phyloP scores from a whole-genome alignment of 2,888 invertebrate genomes.

The Anaspis maculata region DNA sequence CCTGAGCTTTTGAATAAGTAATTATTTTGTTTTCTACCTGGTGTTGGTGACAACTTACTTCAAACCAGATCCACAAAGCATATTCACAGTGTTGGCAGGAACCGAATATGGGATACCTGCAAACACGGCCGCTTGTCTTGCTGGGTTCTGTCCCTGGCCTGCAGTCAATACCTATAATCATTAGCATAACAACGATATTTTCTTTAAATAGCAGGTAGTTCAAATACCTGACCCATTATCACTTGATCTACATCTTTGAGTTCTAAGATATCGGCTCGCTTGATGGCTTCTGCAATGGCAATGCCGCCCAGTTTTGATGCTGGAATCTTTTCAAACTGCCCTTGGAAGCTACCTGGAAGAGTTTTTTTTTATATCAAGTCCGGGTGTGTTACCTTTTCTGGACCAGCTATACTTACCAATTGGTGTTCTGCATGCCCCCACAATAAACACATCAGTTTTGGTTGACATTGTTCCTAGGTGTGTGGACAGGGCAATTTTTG shows the following conservation, averaged over 20 bases:
- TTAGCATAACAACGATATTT: constrained; percentile 4
- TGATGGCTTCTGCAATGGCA: constrained; percentile 61
- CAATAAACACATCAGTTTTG: neutral
- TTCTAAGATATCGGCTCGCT: constrained; percentile 48
- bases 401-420: neutral
- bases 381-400: too few relatives aligned
- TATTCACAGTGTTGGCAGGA: constrained; percentile 64
- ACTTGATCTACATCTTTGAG: constrained; percentile 66
- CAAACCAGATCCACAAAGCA: constrained; percentile 77
- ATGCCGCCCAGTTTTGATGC: constrained; percentile 63
- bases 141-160: constrained; percentile 76
- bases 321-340: constrained; percentile 55
- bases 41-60: too few relatives aligned
- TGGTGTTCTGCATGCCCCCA: neutral
- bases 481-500: too few relatives aligned
- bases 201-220: neutral
- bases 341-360: constrained; percentile 59
- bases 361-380: too few relatives aligned
- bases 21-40: too few relatives aligned
- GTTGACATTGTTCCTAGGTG: neutral
- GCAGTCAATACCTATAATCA: constrained; percentile 51
- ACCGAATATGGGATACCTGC: constrained; percentile 62
- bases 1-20: too few relatives aligned
- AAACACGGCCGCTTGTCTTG: constrained; percentile 65
- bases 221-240: constrained; percentile 70